These are phyloP conservation scores for Thomomys bottae DNA, from an alignment of 2,113 vertebrate genomes.

Conservation along the genomic window DNA sequence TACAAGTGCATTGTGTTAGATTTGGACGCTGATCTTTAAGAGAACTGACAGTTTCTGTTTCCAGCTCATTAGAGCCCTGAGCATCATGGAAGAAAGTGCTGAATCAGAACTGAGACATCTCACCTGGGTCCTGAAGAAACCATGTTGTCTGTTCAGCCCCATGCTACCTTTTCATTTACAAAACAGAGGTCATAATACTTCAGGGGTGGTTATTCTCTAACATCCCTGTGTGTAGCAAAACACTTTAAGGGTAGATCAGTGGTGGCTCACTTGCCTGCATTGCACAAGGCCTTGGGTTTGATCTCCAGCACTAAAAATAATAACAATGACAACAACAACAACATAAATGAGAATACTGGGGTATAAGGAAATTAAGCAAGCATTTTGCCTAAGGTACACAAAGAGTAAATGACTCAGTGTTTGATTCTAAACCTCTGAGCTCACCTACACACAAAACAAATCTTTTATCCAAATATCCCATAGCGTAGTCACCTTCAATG, in stretches of 20 bases:
- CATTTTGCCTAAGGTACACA: not conserved
- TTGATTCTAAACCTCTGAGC: not conserved
- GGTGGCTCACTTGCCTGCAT: not conserved
- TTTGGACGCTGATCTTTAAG: not conserved
- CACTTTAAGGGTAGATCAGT: not conserved
- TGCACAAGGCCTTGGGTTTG: not conserved
- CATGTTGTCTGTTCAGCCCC: not conserved
- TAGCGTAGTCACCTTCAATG: not conserved
- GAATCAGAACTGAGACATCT: not conserved
- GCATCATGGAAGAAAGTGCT: not conserved
- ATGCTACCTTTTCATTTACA: too few species aligned
- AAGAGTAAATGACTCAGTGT: not conserved
- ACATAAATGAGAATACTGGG: not conserved
- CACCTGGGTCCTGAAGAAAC: not conserved
- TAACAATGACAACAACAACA: not conserved
- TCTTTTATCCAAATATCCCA: not conserved
- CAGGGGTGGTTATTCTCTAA: too few species aligned
- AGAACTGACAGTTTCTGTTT: not conserved
- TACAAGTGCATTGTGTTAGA: not conserved
- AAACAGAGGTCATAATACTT: too few species aligned
- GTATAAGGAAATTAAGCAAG: conserved; percentile 1
- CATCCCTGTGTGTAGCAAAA: too few species aligned
- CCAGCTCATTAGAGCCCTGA: not conserved
- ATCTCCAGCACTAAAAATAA: not conserved
- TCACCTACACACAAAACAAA: not conserved